Base-by-base conservation (phyloP, 2,797 vertebrate species). In the Hylomyscus alleni region DNA sequence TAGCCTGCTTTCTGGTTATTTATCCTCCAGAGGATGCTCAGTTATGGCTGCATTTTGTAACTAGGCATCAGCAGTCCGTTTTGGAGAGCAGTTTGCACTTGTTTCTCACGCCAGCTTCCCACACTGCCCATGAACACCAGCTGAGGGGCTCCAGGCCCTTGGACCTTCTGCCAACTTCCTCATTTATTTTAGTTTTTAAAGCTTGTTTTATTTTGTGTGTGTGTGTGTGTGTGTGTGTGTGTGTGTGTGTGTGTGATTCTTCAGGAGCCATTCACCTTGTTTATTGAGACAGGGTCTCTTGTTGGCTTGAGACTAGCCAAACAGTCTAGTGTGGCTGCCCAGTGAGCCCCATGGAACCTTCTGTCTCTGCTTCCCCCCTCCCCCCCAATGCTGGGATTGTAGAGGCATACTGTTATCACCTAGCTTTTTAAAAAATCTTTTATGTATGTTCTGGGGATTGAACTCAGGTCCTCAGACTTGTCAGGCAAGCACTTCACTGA, bases 1-100 rank as follows among this genome's bases (percentile, higher is more conserved):
- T 86, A 98, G 96, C 97, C 96, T 94, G 93, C 96, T 97, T 98
- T 92, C 94, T 96, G 94, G 96, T 98, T 98, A 98, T 98, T 98
- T 97, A 98, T 95, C 98, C 98, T 98, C 97, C 93, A 19, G 97
- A 98, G 98, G 88, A 82, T 26, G 85, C 78, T 92, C 95, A 97
- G 95, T 97, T 97, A 97, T 34, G 92, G 94, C 97, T 94, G 97
- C 37, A 76, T 97, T 98, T 98, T 97, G 98, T 98, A 98, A 98
- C 98, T 78, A 98, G 96, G 96, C 95, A 92, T 82, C 97, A 97
- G 97, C 94, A 98, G 97, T 91, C 96, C 85, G 44, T 97, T 97
- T 95, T 95, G 95, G 96, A 97, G 95, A 98, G 93, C 0, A 91
- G 97, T 96, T 98, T 97, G 96, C 95, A 97, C 97, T 98, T 98